Evolutionary conservation across 2,113 vertebrate species (phyloP).

Genomic region (Oplegnathus fasciatus): DNA sequence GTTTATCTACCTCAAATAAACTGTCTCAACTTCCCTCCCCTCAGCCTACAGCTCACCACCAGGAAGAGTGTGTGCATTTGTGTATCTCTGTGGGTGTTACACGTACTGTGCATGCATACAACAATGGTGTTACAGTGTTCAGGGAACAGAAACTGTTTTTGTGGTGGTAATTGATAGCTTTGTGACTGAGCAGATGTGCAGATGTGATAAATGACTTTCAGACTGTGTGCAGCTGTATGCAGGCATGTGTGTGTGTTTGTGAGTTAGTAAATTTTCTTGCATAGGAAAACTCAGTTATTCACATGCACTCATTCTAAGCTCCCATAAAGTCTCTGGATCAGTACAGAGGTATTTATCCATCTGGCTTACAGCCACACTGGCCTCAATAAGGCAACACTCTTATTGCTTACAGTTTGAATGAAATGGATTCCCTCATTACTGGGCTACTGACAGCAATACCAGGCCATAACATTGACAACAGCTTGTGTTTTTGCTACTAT

Average conservation of each 20-base stretch:
- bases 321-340: background rate
- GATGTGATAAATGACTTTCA: background rate
- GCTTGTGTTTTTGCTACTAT: slow-evolving; percentile 1
- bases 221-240: background rate
- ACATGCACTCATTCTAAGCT: background rate
- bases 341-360: slow-evolving; percentile 12
- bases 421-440: slow-evolving; percentile 59
- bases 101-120: background rate
- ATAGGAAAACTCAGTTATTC: background rate
- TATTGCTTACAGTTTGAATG: slow-evolving; percentile 44
- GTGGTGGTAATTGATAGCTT: background rate
- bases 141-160: background rate
- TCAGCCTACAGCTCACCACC: slow-evolving; percentile 14
- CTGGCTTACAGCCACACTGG: slow-evolving; percentile 30
- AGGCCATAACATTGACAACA: slow-evolving; percentile 33
- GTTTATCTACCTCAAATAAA: slow-evolving; percentile 20
- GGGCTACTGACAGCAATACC: slow-evolving; percentile 25
- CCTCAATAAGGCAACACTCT: slow-evolving; percentile 8
- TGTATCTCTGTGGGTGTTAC: background rate
- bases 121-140: background rate
- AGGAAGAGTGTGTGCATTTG: slow-evolving; percentile 6
- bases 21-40: background rate
- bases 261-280: background rate
- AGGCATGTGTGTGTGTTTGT: background rate
- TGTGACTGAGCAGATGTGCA: background rate